Evolutionary conservation across 2,888 invertebrate species (phyloP), one percentile per base, ranked within the genome.

Genomic region (Physocephala rufipes): DNA sequence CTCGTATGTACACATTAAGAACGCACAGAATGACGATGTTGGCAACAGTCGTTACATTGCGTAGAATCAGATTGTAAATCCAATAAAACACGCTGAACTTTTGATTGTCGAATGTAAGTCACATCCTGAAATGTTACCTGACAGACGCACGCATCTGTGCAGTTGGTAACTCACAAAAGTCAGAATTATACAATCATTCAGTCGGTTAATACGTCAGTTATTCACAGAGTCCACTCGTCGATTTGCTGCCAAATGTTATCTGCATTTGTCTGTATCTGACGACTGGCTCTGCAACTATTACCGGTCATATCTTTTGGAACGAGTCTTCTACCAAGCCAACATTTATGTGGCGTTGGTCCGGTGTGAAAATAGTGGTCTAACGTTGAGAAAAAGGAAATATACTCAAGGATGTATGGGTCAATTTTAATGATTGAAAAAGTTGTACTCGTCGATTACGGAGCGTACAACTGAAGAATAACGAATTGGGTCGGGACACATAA

Each of bases 91-190:
- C 74, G 91, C 93, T 74, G 92, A 94, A 15, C 91, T 93, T 86
- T 87, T 96, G 75, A 91, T 97, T 70, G 96, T 97, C 1, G 96
- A 95, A 88, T 97, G 97, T 91, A 91, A 90, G 93, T 89, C 24
- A 9, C 59, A 55, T 16, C 43, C 63, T 1, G 24, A 19, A 47
- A 16, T 16, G 30, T 9, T 7, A 36, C 4, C 5, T 62, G 19
- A n/a, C 66, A 58, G 24, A 58, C 58, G 5, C 9, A 16, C 13
- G 21, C 24, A 15, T 26, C 19, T 47, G 63, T 63, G n/a, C n/a
- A n/a, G n/a, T n/a, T n/a, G n/a, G n/a, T n/a, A n/a, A n/a, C n/a
- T n/a, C n/a, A n/a, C 63, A 47, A 24, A 15, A 45, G 63, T 47
- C 24, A 15, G 24, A 47, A 21, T n/a, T n/a, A n/a, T n/a, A n/a